These are phyloP conservation scores for Eristalis intricaria DNA, from an alignment of 2,888 invertebrate species.

Conservation along the genomic window DNA sequence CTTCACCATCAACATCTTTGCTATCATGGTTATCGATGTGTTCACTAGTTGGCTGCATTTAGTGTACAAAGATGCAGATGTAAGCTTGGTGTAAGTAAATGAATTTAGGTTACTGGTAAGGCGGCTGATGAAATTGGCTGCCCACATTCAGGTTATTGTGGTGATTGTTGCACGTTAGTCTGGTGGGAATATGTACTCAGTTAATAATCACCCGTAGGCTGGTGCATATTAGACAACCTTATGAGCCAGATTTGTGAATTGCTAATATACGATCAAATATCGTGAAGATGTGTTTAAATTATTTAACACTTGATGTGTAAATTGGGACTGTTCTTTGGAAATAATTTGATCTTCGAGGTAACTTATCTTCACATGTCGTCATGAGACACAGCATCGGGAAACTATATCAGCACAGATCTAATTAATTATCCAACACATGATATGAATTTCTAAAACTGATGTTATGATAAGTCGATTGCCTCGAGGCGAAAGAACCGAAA, in stretches of 20 bases:
- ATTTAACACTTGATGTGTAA: background rate
- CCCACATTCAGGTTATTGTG: background rate
- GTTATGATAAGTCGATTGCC: background rate
- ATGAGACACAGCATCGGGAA: background rate
- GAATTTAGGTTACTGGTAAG: slow-evolving; percentile 47
- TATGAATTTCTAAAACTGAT: background rate
- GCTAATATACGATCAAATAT: slow-evolving; percentile 24
- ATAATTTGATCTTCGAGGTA: background rate
- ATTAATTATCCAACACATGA: background rate
- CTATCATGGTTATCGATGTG: background rate
- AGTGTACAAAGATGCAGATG: slow-evolving; percentile 24
- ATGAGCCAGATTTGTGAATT: slow-evolving; percentile 1
- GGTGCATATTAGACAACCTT: slow-evolving; percentile 21
- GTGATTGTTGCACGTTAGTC: background rate
- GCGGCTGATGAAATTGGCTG: slow-evolving; percentile 27
- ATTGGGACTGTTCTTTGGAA: background rate
- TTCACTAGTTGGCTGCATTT: background rate
- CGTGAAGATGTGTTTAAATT: slow-evolving; percentile 16
- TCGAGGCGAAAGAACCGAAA: background rate
- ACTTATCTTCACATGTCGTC: background rate
- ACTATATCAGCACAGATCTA: background rate
- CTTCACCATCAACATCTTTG: slow-evolving; percentile 11
- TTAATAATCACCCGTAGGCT: slow-evolving; percentile 15
- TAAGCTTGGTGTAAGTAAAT: slow-evolving; percentile 20
- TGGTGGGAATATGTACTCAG: slow-evolving; percentile 2